Conservation (phyloP, 2,797 vertebrate species). For the Echeneis naucrates region DNA sequence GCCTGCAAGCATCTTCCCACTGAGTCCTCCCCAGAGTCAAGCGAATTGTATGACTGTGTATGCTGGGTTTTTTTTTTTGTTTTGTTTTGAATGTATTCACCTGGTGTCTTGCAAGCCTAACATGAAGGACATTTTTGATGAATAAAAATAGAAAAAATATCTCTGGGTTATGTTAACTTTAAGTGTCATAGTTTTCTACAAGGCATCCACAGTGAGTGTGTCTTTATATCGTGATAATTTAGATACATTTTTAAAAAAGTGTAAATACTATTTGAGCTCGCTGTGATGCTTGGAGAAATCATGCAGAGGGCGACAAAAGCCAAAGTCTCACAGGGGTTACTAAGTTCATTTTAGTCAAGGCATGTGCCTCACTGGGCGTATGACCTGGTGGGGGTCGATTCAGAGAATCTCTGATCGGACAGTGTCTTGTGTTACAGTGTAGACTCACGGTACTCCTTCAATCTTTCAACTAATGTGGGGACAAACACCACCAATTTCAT, state of each 20-base stretch:
- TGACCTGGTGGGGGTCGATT: slow-evolving; percentile 10
- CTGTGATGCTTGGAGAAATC: not conserved
- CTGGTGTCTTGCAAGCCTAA: slow-evolving; percentile 17
- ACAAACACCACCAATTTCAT: slow-evolving; percentile 12
- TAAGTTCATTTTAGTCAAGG: slow-evolving; percentile 63
- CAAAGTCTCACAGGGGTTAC: slow-evolving; percentile 39
- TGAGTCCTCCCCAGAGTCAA: slow-evolving; percentile 26
- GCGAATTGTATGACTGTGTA: slow-evolving; percentile 6
- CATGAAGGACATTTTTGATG: slow-evolving; percentile 21
- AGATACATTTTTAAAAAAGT: slow-evolving; percentile 55
- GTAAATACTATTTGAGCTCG: slow-evolving; percentile 5
- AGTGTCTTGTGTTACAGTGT: not conserved
- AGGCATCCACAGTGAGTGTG: slow-evolving; percentile 34
- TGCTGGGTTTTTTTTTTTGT: too few species aligned
- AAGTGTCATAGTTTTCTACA: slow-evolving; percentile 35
- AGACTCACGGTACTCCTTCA: not conserved
- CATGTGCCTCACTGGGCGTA: slow-evolving; percentile 34
- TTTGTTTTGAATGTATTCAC: slow-evolving; percentile 30
- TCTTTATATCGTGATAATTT: slow-evolving; percentile 50
- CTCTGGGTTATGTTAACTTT: slow-evolving; percentile 9
- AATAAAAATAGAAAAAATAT: slow-evolving; percentile 29
- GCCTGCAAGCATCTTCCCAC: slow-evolving; percentile 21
- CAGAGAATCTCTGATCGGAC: not conserved
- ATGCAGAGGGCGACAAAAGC: slow-evolving; percentile 71
- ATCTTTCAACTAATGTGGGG: not conserved